Evolutionary conservation across 1,140 invertebrate genomes (phyloP).

Genomic region (Mizuhopecten yessoensis): DNA sequence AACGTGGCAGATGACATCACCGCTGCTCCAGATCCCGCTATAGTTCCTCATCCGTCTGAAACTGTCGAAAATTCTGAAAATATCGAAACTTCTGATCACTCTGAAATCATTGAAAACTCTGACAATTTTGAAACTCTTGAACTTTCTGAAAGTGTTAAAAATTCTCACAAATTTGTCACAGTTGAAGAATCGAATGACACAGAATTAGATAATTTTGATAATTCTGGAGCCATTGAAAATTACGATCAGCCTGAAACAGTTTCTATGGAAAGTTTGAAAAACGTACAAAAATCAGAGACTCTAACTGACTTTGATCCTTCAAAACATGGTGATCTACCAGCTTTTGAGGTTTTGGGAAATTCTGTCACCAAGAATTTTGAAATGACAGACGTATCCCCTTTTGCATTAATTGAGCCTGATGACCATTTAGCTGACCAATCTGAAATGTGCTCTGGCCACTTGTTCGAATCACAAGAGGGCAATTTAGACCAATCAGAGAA

Average conservation of each 20-base stretch:
- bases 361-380: background rate
- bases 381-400: background rate
- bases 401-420: background rate
- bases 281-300: background rate
- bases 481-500: background rate
- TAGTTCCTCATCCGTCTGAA: background rate
- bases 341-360: background rate
- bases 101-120: background rate
- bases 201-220: background rate
- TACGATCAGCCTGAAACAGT: background rate
- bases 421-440: background rate
- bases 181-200: background rate
- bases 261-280: background rate
- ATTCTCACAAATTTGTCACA: background rate
- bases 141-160: background rate
- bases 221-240: background rate
- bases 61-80: slow-evolving; percentile 1
- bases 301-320: background rate
- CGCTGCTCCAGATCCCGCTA: background rate
- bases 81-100: background rate
- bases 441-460: background rate
- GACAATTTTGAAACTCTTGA: background rate
- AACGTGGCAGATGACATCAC: background rate
- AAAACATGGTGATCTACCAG: background rate
- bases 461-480: background rate